Evolutionary conservation across 2,797 vertebrate genomes (phyloP).

Genomic region (Neosalanx taihuensis): DNA sequence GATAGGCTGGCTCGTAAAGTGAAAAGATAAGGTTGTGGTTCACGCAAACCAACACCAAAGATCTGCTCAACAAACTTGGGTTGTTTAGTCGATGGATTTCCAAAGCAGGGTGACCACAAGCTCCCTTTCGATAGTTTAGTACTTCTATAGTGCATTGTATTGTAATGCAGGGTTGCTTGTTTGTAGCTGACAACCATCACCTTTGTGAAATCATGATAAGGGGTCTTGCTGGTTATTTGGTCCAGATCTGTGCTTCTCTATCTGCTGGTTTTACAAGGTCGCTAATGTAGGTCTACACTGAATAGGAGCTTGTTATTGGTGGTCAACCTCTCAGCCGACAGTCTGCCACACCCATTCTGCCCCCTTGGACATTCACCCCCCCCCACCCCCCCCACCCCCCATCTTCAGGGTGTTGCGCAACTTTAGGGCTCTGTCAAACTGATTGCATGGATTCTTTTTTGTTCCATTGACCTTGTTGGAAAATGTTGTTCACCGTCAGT

Average conservation of each 20-base stretch:
- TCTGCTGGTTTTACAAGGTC: neutral
- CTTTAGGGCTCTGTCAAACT: conserved; percentile 13
- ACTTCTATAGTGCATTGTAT: neutral
- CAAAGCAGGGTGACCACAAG: neutral
- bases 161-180: neutral
- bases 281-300: no score
- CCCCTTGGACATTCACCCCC: neutral
- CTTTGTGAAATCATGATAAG: neutral
- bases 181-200: neutral
- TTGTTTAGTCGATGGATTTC: neutral
- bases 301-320: no score
- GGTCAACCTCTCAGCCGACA: no score
- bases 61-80: neutral
- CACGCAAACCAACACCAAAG: neutral
- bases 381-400: no score
- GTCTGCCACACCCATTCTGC: no score
- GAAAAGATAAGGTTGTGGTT: no score
- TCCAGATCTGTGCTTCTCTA: neutral
- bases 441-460: neutral
- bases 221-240: no score
- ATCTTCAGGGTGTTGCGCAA: conserved; percentile 2
- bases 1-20: neutral
- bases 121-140: neutral
- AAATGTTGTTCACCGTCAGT: no score
- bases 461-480: neutral